Conservation (phyloP, 2,113 vertebrate genomes). For the Tenrec ecaudatus region DNA sequence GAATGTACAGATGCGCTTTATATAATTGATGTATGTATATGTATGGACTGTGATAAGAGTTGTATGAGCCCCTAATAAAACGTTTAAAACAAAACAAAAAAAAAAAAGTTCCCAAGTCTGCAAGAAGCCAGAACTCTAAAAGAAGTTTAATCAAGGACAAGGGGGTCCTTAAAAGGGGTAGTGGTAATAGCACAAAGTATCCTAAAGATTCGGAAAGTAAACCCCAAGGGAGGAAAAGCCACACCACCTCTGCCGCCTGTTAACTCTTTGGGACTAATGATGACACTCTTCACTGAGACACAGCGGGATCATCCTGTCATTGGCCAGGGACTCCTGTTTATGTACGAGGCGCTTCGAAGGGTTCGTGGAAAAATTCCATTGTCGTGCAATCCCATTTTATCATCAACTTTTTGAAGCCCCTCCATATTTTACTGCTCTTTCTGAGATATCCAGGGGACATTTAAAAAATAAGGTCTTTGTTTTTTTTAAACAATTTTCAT, state of each 20-base stretch:
- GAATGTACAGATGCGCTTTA: no score
- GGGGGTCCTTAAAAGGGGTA: no score
- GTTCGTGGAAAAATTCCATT: no score
- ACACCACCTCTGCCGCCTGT: not conserved
- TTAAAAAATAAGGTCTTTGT: not conserved
- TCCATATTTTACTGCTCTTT: not conserved
- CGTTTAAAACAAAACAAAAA: no score
- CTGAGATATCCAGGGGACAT: not conserved
- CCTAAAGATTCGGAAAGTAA: conserved; percentile 25
- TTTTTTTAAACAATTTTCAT: not conserved
- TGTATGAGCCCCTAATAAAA: no score
- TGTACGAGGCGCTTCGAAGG: no score
- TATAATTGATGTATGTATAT: no score
- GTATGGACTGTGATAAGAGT: no score
- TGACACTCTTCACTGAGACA: not conserved
- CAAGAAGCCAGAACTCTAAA: not conserved
- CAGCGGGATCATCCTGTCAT: not conserved
- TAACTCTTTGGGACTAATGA: not conserved
- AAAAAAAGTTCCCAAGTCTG: no score
- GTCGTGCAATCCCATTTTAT: no score
- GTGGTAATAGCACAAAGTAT: not conserved
- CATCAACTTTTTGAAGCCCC: no score
- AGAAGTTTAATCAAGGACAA: no score
- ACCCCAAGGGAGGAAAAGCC: not conserved
- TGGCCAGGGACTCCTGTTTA: not conserved